Conservation (phyloP, 2,888 invertebrate species). For the Synanthedon tipuliformis region DNA sequence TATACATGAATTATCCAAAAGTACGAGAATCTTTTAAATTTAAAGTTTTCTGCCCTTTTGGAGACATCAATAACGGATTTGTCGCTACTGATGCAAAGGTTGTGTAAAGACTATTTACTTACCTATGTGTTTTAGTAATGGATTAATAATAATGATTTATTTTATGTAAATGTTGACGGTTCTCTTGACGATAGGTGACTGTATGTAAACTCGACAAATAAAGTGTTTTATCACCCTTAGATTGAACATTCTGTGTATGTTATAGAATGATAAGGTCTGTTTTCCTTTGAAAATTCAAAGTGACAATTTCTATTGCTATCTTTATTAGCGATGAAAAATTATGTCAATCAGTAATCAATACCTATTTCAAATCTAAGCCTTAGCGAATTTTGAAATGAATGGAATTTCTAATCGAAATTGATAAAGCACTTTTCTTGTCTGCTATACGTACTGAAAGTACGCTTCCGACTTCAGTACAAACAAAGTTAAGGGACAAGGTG, state of each 20-base stretch:
- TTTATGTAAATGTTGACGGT: background rate
- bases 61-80: slow-evolving; percentile 2
- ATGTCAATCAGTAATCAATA: too few species aligned
- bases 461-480: background rate
- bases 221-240: too few species aligned
- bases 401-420: too few species aligned
- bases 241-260: too few species aligned
- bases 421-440: too few species aligned
- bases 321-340: too few species aligned
- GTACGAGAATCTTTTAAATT: background rate
- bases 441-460: background rate
- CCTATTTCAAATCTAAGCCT: too few species aligned
- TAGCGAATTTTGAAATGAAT: too few species aligned
- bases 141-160: background rate
- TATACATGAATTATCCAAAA: background rate
- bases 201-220: too few species aligned
- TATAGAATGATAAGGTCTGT: too few species aligned
- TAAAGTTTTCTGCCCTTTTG: slow-evolving; percentile 5
- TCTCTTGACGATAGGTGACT: background rate
- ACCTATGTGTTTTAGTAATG: background rate
- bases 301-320: too few species aligned
- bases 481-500: background rate
- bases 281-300: too few species aligned
- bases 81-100: background rate
- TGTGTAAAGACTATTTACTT: background rate